These are phyloP conservation scores for Lasioglossum zephyrum DNA, from an alignment of 2,888 invertebrate species.

Conservation along the genomic window DNA sequence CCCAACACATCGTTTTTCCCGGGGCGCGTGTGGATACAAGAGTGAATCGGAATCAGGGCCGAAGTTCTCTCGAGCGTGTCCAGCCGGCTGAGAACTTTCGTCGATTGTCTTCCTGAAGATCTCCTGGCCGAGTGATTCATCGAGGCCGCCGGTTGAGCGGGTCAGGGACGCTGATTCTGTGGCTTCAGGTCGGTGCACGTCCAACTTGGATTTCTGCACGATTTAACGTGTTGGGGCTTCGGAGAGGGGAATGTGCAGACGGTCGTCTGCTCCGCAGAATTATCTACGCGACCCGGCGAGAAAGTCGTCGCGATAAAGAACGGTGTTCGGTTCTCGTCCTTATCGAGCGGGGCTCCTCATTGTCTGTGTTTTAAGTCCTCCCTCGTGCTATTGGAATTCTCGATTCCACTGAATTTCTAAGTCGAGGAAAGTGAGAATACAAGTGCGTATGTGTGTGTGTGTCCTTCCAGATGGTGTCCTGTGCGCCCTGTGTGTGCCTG, in stretches of 20 bases:
- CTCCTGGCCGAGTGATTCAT: conserved; percentile 69
- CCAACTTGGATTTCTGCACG: conserved; percentile 68
- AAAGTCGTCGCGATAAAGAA: conserved; percentile 59
- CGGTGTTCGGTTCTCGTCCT: conserved; percentile 21
- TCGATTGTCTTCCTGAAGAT: conserved; percentile 63
- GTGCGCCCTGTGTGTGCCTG: background rate
- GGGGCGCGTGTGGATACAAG: background rate
- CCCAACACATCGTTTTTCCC: background rate
- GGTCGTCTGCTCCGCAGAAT: background rate
- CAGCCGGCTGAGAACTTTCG: conserved; percentile 53
- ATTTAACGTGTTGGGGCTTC: conserved; percentile 64
- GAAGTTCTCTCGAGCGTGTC: conserved; percentile 11
- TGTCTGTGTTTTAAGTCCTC: no score
- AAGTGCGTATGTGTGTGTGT: background rate
- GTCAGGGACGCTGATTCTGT: conserved; percentile 67
- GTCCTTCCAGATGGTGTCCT: background rate
- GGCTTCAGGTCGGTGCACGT: conserved; percentile 68
- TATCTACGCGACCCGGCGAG: conserved; percentile 40
- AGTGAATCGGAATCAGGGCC: background rate
- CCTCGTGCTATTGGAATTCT: background rate
- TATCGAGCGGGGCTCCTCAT: conserved; percentile 21
- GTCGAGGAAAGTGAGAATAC: conserved; percentile 27
- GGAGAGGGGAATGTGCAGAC: conserved; percentile 4
- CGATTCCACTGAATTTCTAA: background rate
- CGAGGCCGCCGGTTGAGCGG: conserved; percentile 70